These are phyloP conservation scores for Trichopria drosophilae DNA, from an alignment of 2,888 invertebrate genomes.

Conservation along the genomic window DNA sequence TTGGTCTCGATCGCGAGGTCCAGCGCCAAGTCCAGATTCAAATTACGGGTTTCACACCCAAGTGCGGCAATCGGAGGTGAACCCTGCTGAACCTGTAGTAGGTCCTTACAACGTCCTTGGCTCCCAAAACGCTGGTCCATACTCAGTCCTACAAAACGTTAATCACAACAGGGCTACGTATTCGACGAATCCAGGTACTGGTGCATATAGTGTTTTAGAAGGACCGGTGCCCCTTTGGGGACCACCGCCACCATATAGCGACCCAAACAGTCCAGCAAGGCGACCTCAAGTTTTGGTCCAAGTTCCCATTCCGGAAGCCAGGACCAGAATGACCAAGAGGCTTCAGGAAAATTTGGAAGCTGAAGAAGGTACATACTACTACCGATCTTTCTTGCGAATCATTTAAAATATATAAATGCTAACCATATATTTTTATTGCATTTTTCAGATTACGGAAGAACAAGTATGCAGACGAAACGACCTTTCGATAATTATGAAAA, in stretches of 20 bases:
- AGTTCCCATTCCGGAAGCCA: constrained; percentile 52
- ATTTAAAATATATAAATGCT: constrained; percentile 18
- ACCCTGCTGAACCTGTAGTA: constrained; percentile 40
- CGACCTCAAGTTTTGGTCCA: constrained; percentile 56
- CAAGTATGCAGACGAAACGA: constrained; percentile 45
- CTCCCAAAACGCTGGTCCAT: constrained; percentile 46
- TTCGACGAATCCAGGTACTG: constrained; percentile 30
- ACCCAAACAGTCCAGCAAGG: constrained; percentile 72
- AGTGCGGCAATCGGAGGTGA: constrained; percentile 44
- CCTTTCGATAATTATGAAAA: constrained; percentile 55
- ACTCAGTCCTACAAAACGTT: constrained; percentile 44
- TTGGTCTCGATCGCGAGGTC: constrained; percentile 57
- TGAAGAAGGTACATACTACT: not conserved
- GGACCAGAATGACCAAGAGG: constrained; percentile 55
- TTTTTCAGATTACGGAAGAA: constrained; percentile 39
- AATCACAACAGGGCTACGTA: constrained; percentile 16
- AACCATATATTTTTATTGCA: not conserved
- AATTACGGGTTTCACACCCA: constrained; percentile 70
- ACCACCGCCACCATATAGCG: constrained; percentile 86
- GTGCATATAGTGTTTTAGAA: constrained; percentile 54
- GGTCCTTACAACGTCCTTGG: constrained; percentile 65
- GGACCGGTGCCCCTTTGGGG: constrained; percentile 69
- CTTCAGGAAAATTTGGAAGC: constrained; percentile 5
- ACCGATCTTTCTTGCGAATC: constrained; percentile 8
- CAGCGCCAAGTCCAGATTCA: constrained; percentile 68